A percentile compares a stretch with the other conserved stretches of the same genome.
Evolutionary conservation across 2,888 invertebrate species (phyloP).

Genomic region (Platycheirus albimanus): DNA sequence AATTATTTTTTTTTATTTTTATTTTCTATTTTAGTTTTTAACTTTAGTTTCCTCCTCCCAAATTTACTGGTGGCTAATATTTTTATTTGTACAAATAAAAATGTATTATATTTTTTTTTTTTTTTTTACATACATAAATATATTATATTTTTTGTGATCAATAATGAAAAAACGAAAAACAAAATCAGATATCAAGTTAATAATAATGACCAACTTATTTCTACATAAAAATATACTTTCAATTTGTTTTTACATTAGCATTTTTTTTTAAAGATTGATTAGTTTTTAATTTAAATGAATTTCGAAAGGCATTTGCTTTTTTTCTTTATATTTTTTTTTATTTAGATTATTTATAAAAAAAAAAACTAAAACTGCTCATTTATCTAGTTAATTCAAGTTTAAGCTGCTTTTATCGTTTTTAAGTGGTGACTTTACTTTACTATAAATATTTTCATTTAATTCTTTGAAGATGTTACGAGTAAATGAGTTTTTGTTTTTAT

Average conservation of each 20-base stretch:
- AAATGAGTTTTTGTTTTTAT: constrained; percentile 35
- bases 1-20: constrained; percentile 7
- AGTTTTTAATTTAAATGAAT: constrained; percentile 48
- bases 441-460: constrained; percentile 25
- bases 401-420: constrained; percentile 53
- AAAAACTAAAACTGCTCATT: constrained; percentile 42
- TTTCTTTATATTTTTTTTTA: constrained; percentile 11
- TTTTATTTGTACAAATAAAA: constrained; percentile 34
- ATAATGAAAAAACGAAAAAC: constrained; percentile 10
- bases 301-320: constrained; percentile 2
- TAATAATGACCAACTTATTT: constrained; percentile 43
- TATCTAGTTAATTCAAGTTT: constrained; percentile 67
- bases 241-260: constrained; percentile 25
- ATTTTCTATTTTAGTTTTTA: constrained; percentile 5
- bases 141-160: constrained; percentile 54
- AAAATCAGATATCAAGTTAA: constrained; percentile 10
- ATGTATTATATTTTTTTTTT: constrained; percentile 38
- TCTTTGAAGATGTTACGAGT: background rate
- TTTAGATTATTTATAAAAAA: constrained; percentile 54
- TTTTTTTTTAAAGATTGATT: constrained; percentile 53
- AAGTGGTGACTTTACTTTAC: constrained; percentile 43
- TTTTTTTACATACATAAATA: constrained; percentile 17
- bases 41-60: constrained; percentile 1
- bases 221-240: constrained; percentile 6
- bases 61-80: constrained; percentile 22